Base-by-base conservation (phyloP, 1,140 invertebrate species). In the Aricia agestis region DNA sequence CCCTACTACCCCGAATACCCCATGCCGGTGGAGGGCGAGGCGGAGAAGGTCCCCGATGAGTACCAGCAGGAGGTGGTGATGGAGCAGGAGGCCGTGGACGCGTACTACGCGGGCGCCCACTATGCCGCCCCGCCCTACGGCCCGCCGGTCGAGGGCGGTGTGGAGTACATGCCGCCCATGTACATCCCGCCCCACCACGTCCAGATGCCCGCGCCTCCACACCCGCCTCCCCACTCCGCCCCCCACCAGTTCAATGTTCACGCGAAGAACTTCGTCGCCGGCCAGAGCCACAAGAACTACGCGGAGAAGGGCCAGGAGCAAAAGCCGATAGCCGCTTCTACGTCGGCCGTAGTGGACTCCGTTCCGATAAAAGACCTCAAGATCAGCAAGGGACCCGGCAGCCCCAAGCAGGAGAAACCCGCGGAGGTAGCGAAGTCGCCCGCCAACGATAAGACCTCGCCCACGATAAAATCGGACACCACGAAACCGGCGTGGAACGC, bases 231-330 rank as follows among this genome's bases (percentile, higher is more conserved):
- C 68, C 84, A 87, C 32, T 71, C 85, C 0, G 77, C 80, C 0
- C 89, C 87, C 0, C 92, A 92, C 75, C 92, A 92, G 70, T 92
- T 92, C 67, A 92, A 92, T 70, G 92, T 92, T 1, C 88, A 92
- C 52, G 92, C 92, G 6, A 92, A 92, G 61, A 92, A 92, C 68
- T 92, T 92, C 71, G 90, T 92, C 6, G 81, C 86, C 63, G 86
- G 89, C 41, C 89, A 87, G 70, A 83, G 83, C 72, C 85, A 91
- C 36, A 86, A 86, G 75, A 83, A 74, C 41, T 87, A 81, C 66
- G 74, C 80, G 72, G 83, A 87, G n/a, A 91, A 90, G 68, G 71
- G 25, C 70, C 87, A 84, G 25, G 90, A 91, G 52, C 84, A 79
- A 45, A 82, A 84, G 65, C 82, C 79, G 7, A 67, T 74, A 2